phyloP scores from a whole-genome alignment of 2,888 invertebrate species.

The Gortyna flavago region DNA sequence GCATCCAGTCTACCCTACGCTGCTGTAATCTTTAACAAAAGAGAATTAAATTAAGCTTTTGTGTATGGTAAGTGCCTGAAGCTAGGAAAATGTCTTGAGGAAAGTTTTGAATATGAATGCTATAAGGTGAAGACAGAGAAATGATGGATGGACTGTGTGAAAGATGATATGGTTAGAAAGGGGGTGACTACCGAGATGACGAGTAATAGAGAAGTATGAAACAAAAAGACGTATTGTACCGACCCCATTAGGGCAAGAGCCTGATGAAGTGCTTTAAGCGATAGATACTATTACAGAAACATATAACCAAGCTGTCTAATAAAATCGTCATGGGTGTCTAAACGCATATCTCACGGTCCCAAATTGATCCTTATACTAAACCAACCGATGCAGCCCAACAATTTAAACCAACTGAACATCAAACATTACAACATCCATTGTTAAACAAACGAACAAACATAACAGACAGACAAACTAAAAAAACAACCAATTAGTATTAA shows the following conservation, averaged over 20 bases:
- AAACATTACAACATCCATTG: slow-evolving; percentile 49
- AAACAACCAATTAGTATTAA: slow-evolving; percentile 71
- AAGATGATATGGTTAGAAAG: no score
- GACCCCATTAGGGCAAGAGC: no score
- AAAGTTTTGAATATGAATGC: no score
- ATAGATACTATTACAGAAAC: neutral
- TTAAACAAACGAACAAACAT: slow-evolving; percentile 50
- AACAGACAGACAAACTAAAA: slow-evolving; percentile 56
- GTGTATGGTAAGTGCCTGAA: neutral
- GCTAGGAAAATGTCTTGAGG: no score
- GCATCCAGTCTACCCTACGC: neutral
- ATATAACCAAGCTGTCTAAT: neutral
- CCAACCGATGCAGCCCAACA: slow-evolving; percentile 7
- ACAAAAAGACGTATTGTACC: no score
- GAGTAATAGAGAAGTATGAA: no score
- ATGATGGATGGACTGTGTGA: no score
- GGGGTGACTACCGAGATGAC: no score
- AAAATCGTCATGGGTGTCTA: neutral
- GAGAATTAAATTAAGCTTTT: neutral
- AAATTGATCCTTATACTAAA: slow-evolving; percentile 6
- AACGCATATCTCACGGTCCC: neutral
- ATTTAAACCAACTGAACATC: slow-evolving; percentile 44
- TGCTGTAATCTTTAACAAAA: neutral
- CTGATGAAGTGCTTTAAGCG: neutral
- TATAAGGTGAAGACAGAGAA: no score